Evolutionary conservation across 1,140 invertebrate genomes (phyloP), one percentile per base, ranked within the genome.

Genomic region (Chelonus insularis): DNA sequence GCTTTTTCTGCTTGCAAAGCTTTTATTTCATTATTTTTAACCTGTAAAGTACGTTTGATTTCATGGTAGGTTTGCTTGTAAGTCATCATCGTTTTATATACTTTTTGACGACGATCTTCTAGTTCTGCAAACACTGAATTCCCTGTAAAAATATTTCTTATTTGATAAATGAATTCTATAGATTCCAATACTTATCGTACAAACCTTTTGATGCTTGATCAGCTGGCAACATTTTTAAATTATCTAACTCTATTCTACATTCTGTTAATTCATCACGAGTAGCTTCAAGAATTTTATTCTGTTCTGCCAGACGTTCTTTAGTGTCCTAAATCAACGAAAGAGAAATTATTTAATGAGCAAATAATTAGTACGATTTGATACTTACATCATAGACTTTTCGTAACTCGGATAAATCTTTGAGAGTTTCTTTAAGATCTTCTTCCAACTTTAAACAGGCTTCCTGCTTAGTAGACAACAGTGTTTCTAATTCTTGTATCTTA

Each of bases 111-210:
- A 57, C 82, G 80, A 65, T 84, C 82, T 60, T 85, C 83, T 0
- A 85, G 78, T 63, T 85, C 83, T 5, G 82, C 83, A 48, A 85
- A 85, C 18, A 85, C 54, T 0, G 83, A 85, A 67, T 85, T 85
- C 0, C 83, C 83, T 75, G 11, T 5, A 58, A 51, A 1, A 9
- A 2, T 14, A 43, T n/a, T 16, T n/a, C n/a, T n/a, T n/a, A n/a
- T n/a, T n/a, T n/a, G n/a, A n/a, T n/a, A n/a, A n/a, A n/a, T n/a
- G n/a, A n/a, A n/a, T n/a, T n/a, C n/a, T n/a, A n/a, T n/a, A n/a
- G n/a, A n/a, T n/a, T n/a, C n/a, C n/a, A n/a, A n/a, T n/a, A n/a
- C n/a, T n/a, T n/a, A n/a, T n/a, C n/a, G 48, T 48, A 4, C 25
- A 39, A 62, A 70, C 77, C 77, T 74, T 75, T 79, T 29, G n/a